Conservation (phyloP, 2,888 invertebrate species). For the Hecatera dysodea region DNA sequence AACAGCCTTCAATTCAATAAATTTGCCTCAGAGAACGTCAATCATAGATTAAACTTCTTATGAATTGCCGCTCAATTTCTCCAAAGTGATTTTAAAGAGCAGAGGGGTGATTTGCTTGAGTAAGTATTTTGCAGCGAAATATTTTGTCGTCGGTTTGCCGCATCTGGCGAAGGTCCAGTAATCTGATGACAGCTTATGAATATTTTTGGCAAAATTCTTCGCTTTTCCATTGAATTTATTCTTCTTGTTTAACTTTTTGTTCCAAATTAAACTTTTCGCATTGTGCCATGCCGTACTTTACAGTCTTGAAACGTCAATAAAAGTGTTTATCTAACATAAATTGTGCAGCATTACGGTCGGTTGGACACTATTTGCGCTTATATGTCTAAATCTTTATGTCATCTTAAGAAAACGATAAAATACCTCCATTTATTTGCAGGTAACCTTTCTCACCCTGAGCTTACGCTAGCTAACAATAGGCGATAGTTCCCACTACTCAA, state of each 20-base stretch:
- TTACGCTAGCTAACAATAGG: constrained; percentile 64
- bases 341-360: constrained; percentile 44
- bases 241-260: constrained; percentile 83
- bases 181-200: constrained; percentile 91
- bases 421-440: constrained; percentile 69
- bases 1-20: constrained; percentile 17
- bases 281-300: constrained; percentile 37
- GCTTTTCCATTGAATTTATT: constrained; percentile 81
- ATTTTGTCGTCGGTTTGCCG: constrained; percentile 88
- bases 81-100: constrained; percentile 87
- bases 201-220: constrained; percentile 88
- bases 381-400: constrained; percentile 69
- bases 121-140: constrained; percentile 89
- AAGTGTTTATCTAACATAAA: constrained; percentile 48
- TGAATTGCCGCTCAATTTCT: constrained; percentile 83
- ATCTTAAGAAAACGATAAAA: constrained; percentile 70
- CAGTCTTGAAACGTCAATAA: constrained; percentile 45
- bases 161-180: constrained; percentile 90
- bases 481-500: constrained; percentile 79
- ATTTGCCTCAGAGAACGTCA: constrained; percentile 57
- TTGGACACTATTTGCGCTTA: constrained; percentile 60
- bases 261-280: constrained; percentile 72
- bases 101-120: constrained; percentile 85
- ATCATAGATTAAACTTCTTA: constrained; percentile 75
- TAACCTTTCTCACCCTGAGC: constrained; percentile 72